phyloP scores from a whole-genome alignment of 2,113 vertebrate genomes.

The Nycticebus coucang region DNA sequence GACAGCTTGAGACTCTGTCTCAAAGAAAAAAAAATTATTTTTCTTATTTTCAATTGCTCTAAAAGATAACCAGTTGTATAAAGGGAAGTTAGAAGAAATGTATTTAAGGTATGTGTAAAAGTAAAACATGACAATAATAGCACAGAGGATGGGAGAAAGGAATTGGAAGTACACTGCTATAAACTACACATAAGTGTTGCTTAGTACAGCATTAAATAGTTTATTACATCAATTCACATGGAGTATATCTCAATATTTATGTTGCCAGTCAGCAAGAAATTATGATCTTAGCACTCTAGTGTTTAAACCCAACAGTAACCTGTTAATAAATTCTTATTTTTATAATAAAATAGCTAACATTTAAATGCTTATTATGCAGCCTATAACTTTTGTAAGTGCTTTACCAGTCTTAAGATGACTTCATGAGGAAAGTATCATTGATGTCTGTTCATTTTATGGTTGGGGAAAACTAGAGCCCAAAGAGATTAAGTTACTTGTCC shows the following conservation, averaged over 20 bases:
- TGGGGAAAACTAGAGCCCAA: not conserved
- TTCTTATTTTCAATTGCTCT: constrained; percentile 9
- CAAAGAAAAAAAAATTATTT: not conserved
- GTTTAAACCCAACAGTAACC: not conserved
- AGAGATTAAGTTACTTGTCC: not conserved
- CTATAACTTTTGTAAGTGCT: not conserved
- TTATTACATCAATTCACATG: not conserved
- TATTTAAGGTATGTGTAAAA: not conserved
- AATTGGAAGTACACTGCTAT: not conserved
- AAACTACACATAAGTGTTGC: not conserved
- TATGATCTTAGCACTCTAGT: not conserved
- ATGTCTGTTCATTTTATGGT: not conserved
- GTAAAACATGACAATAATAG: not conserved
- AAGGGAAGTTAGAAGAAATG: not conserved
- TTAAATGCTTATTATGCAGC: not conserved
- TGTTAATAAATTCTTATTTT: constrained; percentile 18
- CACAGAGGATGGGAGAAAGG: not conserved
- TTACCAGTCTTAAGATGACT: not conserved
- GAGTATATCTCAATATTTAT: not conserved
- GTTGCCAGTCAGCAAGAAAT: not conserved
- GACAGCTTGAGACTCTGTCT: too few relatives aligned
- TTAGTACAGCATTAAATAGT: not conserved
- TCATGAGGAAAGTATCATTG: not conserved
- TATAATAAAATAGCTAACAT: not conserved
- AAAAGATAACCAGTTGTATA: not conserved